Conservation (phyloP, 2,113 vertebrate genomes). For the Heteronetta atricapilla region DNA sequence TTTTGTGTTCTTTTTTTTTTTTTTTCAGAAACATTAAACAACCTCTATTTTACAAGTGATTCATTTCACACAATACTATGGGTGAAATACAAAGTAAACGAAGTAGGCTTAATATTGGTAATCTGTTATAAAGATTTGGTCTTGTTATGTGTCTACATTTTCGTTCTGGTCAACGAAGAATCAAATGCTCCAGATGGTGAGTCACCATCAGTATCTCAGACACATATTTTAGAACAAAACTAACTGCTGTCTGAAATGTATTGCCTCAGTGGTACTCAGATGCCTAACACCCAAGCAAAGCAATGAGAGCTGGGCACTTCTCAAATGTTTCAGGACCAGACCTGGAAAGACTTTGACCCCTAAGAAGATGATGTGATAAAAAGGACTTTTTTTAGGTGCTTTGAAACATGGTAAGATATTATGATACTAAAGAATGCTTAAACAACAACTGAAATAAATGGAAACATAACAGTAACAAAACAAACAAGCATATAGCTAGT, state of each 20-base stretch:
- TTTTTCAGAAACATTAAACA: not conserved
- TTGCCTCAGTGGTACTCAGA: not conserved
- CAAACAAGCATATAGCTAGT: not conserved
- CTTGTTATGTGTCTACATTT: not conserved
- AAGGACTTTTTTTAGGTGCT: not conserved
- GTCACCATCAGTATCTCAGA: not conserved
- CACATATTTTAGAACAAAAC: not conserved
- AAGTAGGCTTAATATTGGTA: not conserved
- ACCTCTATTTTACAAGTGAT: not conserved
- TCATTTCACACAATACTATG: not conserved
- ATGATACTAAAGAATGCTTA: not conserved
- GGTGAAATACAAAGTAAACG: not conserved
- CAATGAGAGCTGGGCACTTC: not conserved
- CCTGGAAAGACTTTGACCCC: not conserved
- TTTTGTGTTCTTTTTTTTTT: not conserved
- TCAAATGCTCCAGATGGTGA: not conserved
- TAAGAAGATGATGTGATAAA: not conserved
- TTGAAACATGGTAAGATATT: not conserved
- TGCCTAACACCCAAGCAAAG: not conserved
- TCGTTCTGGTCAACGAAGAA: not conserved
- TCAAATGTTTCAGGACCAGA: not conserved
- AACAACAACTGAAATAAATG: not conserved
- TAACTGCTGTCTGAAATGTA: not conserved
- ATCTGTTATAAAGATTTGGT: not conserved
- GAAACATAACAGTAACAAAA: not conserved